phyloP scores from a whole-genome alignment of 2,797 vertebrate genomes.

The Melanotaenia nigrans region DNA sequence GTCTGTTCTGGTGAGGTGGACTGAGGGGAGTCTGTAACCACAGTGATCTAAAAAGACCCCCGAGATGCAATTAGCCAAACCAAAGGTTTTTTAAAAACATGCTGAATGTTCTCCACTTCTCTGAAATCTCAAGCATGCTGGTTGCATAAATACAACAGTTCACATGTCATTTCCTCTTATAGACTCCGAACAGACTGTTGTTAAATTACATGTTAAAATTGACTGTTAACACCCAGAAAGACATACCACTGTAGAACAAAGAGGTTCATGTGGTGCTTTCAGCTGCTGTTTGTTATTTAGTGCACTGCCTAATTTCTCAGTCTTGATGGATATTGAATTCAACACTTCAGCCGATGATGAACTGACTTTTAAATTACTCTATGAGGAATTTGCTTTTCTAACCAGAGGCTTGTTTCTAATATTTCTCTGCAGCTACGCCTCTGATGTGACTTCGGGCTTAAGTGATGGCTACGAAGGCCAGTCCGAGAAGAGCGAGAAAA shows the following conservation, averaged over 20 bases:
- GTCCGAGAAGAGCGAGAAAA: slow-evolving; percentile 79
- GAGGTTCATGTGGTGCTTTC: slow-evolving; percentile 21
- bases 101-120: slow-evolving; percentile 52
- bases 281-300: slow-evolving; percentile 38
- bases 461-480: slow-evolving; percentile 91
- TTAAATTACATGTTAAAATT: slow-evolving; percentile 15
- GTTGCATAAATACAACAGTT: slow-evolving; percentile 33
- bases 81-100: slow-evolving; percentile 57
- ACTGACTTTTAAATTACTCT: slow-evolving; percentile 24
- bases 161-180: slow-evolving; percentile 20
- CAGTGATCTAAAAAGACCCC: slow-evolving; percentile 60
- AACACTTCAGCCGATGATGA: slow-evolving; percentile 15
- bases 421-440: slow-evolving; percentile 85
- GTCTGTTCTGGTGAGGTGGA: slow-evolving; percentile 43
- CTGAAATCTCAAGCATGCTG: slow-evolving; percentile 42
- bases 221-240: slow-evolving; percentile 18
- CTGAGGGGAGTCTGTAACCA: slow-evolving; percentile 46
- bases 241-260: slow-evolving; percentile 27
- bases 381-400: slow-evolving; percentile 10
- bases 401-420: not conserved
- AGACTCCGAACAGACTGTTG: slow-evolving; percentile 6
- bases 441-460: slow-evolving; percentile 90
- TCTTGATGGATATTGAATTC: slow-evolving; percentile 5
- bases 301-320: not conserved
- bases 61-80: slow-evolving; percentile 74